phyloP scores from a whole-genome alignment of 2,113 vertebrate species.

The Hydrolagus affinis region DNA sequence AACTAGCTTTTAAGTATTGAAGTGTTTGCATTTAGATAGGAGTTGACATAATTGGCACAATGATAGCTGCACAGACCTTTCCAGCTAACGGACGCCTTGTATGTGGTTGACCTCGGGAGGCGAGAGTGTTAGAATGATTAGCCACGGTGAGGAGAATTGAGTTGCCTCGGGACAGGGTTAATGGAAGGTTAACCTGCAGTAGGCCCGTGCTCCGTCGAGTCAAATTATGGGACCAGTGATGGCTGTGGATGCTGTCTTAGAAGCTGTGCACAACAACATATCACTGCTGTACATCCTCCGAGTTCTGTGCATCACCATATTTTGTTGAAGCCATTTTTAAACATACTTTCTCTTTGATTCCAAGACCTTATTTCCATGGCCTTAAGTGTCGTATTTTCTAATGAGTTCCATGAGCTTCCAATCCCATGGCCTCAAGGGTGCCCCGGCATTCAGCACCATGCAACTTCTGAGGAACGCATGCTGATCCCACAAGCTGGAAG shows the following conservation, averaged over 20 bases:
- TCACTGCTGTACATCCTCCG: background rate
- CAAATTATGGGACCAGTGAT: background rate
- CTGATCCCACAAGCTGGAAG: background rate
- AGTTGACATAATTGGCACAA: background rate
- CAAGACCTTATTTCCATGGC: too few relatives aligned
- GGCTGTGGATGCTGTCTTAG: background rate
- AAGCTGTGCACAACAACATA: background rate
- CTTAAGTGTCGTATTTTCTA: too few relatives aligned
- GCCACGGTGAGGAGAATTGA: background rate
- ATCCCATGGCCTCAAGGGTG: background rate
- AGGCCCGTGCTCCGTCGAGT: background rate
- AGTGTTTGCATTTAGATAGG: background rate
- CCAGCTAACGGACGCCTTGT: background rate
- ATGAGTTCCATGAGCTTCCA: too few relatives aligned
- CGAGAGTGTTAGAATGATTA: background rate
- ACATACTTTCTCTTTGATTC: too few relatives aligned
- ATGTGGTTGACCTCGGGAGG: constrained; percentile 6
- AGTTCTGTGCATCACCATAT: background rate
- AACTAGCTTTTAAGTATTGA: background rate
- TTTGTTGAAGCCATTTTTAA: background rate
- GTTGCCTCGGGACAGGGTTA: background rate
- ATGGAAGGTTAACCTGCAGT: background rate
- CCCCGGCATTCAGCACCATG: background rate
- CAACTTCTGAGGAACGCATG: background rate
- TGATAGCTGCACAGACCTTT: background rate